Conservation (phyloP, 2,888 invertebrate species). For the Schrankia costaestrigalis region DNA sequence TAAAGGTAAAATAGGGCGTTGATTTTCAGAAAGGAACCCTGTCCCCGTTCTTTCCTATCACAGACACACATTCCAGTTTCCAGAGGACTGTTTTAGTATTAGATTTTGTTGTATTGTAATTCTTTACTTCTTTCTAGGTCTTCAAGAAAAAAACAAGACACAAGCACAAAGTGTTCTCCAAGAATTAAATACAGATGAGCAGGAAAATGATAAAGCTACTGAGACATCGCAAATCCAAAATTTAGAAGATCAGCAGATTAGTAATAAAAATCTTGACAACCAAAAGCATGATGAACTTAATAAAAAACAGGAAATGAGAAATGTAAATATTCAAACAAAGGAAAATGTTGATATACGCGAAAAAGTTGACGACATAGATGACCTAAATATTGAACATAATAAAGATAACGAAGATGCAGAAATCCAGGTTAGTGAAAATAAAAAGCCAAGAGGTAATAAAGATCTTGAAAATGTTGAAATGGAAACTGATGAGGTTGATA, state of each 20-base stretch:
- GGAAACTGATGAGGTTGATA: constrained; percentile 4
- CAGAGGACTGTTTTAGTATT: no score
- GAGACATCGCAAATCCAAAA: no score
- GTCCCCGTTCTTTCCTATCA: no score
- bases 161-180: no score
- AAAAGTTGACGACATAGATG: constrained; percentile 3
- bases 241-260: no score
- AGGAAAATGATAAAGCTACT: background rate
- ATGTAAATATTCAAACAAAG: constrained; percentile 1
- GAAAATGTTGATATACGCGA: background rate
- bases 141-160: no score
- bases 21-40: no score
- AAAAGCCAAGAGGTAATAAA: background rate
- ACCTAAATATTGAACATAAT: constrained; percentile 6
- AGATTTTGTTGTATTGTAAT: no score
- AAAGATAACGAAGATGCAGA: background rate
- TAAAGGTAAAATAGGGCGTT: no score
- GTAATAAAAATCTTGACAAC: no score
- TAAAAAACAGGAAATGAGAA: background rate
- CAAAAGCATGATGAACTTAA: background rate
- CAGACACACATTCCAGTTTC: no score
- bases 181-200: background rate
- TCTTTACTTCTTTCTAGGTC: no score
- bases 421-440: constrained; percentile 1
- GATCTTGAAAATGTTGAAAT: constrained; percentile 9